phyloP scores from a whole-genome alignment of 2,113 vertebrate species.

The Electrona antarctica region DNA sequence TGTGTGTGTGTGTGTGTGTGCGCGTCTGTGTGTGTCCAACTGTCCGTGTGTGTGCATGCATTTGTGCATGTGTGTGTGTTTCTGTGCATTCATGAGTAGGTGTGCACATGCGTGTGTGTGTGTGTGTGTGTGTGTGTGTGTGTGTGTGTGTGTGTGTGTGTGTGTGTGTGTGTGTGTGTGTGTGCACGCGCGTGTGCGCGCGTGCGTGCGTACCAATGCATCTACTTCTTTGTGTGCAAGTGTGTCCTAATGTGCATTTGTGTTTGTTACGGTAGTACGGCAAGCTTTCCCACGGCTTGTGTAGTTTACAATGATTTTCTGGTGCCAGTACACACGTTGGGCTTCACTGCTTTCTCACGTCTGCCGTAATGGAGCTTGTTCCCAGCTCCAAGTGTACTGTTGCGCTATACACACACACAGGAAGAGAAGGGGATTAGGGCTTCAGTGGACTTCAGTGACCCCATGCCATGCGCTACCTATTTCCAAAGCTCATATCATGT shows the following conservation, averaged over 20 bases:
- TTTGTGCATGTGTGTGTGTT: too few relatives aligned
- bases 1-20: not conserved
- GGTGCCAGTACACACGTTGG: conserved; percentile 1
- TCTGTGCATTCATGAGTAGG: too few relatives aligned
- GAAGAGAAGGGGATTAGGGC: conserved; percentile 30
- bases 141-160: not conserved
- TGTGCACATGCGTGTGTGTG: not conserved
- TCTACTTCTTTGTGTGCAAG: not conserved
- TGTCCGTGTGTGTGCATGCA: too few relatives aligned
- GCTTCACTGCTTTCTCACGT: conserved; percentile 67
- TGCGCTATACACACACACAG: conserved; percentile 34
- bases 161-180: not conserved
- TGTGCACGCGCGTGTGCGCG: conserved; percentile 4
- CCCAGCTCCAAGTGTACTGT: conserved; percentile 44
- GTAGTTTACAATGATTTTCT: conserved; percentile 23
- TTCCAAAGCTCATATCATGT: conserved; percentile 14
- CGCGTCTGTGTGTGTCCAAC: not conserved
- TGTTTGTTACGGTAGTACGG: conserved; percentile 31
- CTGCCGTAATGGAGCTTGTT: conserved; percentile 36
- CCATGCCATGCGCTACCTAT: conserved; percentile 4
- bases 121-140: conserved; percentile 17
- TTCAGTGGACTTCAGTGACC: conserved; percentile 25
- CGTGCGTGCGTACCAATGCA: conserved; percentile 8
- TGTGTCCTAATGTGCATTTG: not conserved
- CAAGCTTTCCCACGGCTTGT: conserved; percentile 67